Conservation (phyloP, 2,113 vertebrate species). For the Engystomops pustulosus region DNA sequence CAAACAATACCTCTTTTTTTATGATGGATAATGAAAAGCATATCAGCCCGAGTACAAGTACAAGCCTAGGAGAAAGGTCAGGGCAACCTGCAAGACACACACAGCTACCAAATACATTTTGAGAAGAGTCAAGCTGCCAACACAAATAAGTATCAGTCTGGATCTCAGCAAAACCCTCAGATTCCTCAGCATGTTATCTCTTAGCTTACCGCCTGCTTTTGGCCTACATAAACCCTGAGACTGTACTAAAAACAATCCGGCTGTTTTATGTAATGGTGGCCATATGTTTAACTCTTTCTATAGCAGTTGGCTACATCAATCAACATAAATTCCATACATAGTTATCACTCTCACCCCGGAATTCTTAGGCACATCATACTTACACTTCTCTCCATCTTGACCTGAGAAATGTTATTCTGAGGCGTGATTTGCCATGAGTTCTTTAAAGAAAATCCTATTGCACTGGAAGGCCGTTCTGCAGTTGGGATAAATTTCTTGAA, state of each 20-base stretch:
- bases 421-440: constrained; percentile 69
- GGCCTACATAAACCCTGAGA: constrained; percentile 9
- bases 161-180: constrained; percentile 1
- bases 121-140: constrained; percentile 33
- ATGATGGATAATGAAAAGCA: constrained; percentile 45
- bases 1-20: constrained; percentile 49
- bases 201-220: not conserved
- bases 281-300: constrained; percentile 4
- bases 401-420: constrained; percentile 64
- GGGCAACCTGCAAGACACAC: constrained; percentile 46
- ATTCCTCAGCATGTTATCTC: constrained; percentile 38
- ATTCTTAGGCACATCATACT: constrained; percentile 52
- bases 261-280: not conserved
- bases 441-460: constrained; percentile 66
- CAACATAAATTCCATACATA: not conserved
- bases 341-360: not conserved
- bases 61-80: constrained; percentile 40
- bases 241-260: not conserved
- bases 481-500: constrained; percentile 66
- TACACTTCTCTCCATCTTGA: constrained; percentile 68
- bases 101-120: constrained; percentile 37
- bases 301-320: not conserved
- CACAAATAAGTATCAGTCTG: constrained; percentile 35
- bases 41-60: constrained; percentile 35
- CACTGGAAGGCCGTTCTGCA: constrained; percentile 66